These are phyloP conservation scores for Archocentrus centrarchus DNA, from an alignment of 2,113 vertebrate species.

Conservation along the genomic window DNA sequence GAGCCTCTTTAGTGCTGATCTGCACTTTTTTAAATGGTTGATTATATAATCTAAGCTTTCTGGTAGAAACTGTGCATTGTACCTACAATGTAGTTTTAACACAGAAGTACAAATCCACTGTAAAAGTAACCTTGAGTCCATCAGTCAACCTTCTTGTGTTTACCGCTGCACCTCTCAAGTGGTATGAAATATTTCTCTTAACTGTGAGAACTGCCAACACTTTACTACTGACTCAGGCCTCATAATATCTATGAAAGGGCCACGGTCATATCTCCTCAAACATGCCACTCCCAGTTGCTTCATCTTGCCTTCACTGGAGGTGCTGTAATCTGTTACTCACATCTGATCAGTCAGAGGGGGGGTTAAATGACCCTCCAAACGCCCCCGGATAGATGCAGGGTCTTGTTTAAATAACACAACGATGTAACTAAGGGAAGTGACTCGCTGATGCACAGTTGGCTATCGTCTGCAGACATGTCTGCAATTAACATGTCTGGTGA, in stretches of 20 bases:
- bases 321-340: conserved; percentile 50
- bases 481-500: conserved; percentile 34
- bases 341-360: conserved; percentile 6
- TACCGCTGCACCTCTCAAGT: neutral
- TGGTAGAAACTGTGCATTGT: too few species aligned
- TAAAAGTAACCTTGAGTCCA: neutral
- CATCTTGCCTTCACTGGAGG: neutral
- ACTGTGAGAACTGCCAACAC: neutral
- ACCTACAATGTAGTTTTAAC: neutral
- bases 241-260: neutral
- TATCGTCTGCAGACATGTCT: neutral
- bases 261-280: neutral
- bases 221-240: neutral
- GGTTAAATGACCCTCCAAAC: conserved; percentile 12
- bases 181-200: neutral
- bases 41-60: too few species aligned
- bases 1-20: too few species aligned
- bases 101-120: neutral
- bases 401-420: conserved; percentile 46
- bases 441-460: conserved; percentile 37
- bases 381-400: conserved; percentile 18
- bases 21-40: too few species aligned
- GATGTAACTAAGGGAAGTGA: conserved; percentile 69
- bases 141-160: neutral
- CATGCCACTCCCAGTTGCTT: neutral